Base-by-base conservation (phyloP, 2,797 vertebrate genomes). In the Semotilus atromaculatus region DNA sequence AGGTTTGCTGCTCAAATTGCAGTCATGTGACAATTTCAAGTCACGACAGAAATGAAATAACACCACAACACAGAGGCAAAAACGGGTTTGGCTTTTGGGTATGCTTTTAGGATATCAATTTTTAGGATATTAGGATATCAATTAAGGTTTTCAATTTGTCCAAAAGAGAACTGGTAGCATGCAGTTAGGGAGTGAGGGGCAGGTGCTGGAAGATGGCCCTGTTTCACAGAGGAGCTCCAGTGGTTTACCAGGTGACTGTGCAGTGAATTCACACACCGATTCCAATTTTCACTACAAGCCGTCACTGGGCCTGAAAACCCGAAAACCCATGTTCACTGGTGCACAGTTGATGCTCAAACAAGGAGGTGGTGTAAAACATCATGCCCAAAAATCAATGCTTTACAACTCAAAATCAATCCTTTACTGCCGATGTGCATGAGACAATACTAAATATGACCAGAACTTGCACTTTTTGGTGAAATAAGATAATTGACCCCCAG, bases 241-340 rank as follows among this genome's bases (percentile, higher is more conserved):
- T 68, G 74, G 86, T 83, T 89, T 88, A 88, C 85, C 90, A 91
- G 90, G 90, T 91, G 84, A 88, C 82, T 85, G 87, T 70, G 80
- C 86, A 86, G 83, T 58, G 82, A 80, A 66, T 93, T 94, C 90
- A 90, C 87, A 93, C 86, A 45, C 75, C 7, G 0, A 60, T 88
- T 86, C 80, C 26, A 91, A 76, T 90, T 92, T 91, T 92, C 91
- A 91, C 91, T 91, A 91, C 92, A 92, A 79, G 89, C 62, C 19
- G 85, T 85, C 91, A 93, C 73, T 86, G 83, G 74, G 88, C 87
- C 83, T 66, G 85, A 84, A 45, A 85, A 83, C 76, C 86, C 79
- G 77, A 85, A 86, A 77, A 85, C 64, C 82, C 72, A 11, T 64
- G 77, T 84, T 86, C 36, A 13, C 71, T 23, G 48, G 81, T 55